A percentile compares a stretch with the other conserved stretches of the same genome.
phyloP scores from a whole-genome alignment of 2,113 vertebrate genomes.

The Acanthochromis polyacanthus region DNA sequence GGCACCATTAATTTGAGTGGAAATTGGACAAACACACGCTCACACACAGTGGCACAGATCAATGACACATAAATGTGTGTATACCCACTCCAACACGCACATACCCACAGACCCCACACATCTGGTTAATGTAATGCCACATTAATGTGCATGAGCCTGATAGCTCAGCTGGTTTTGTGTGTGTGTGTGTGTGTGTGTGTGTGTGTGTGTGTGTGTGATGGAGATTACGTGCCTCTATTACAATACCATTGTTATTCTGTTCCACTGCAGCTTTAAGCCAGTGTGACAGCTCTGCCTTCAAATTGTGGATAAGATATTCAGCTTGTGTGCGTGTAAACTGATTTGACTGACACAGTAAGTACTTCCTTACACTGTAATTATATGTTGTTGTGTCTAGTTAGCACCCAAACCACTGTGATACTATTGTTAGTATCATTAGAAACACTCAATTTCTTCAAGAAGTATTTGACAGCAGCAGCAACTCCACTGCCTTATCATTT shows the following conservation, averaged over 20 bases:
- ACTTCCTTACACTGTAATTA: slow-evolving; percentile 13
- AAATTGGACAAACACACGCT: slow-evolving; percentile 78
- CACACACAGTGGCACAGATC: slow-evolving; percentile 51
- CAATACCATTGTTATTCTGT: slow-evolving; percentile 40
- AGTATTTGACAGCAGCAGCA: neutral
- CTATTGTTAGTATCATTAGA: neutral
- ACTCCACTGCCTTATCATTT: neutral
- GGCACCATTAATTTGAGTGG: slow-evolving; percentile 81
- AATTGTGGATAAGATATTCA: slow-evolving; percentile 25
- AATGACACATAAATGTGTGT: slow-evolving; percentile 67
- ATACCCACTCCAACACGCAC: slow-evolving; percentile 63
- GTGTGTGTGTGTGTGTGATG: slow-evolving; percentile 8
- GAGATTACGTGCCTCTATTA: slow-evolving; percentile 35
- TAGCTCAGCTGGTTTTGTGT: slow-evolving; percentile 59
- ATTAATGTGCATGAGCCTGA: slow-evolving; percentile 62
- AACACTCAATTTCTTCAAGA: neutral
- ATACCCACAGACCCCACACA: slow-evolving; percentile 59
- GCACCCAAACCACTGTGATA: neutral
- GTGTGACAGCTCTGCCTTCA: slow-evolving; percentile 27
- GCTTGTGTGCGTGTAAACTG: slow-evolving; percentile 25
- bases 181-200: slow-evolving; percentile 17
- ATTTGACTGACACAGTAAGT: neutral
- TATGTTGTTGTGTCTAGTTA: neutral
- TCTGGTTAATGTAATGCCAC: slow-evolving; percentile 62
- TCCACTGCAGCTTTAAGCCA: slow-evolving; percentile 39